phyloP scores from a whole-genome alignment of 2,888 invertebrate species.

The Copidosoma aretas region DNA sequence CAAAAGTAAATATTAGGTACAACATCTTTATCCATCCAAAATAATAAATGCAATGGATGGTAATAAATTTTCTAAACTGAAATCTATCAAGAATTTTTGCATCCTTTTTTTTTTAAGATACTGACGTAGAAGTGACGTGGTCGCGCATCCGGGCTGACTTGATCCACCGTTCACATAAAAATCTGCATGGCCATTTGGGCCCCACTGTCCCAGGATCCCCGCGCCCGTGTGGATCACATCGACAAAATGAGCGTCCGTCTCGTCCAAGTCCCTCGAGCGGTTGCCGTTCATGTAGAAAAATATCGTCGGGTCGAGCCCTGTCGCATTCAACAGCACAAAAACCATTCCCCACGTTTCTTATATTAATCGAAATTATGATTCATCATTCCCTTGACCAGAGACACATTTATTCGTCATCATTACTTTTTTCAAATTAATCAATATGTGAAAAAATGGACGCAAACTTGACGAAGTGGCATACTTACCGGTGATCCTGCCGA shows the following conservation, averaged over 20 bases:
- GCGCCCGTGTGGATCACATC: slow-evolving; percentile 86
- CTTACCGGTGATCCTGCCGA: slow-evolving; percentile 81
- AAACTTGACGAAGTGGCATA: not conserved
- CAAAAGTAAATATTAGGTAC: too few species aligned
- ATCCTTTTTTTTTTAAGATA: too few species aligned
- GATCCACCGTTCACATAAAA: slow-evolving; percentile 90
- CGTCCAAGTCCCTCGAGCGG: slow-evolving; percentile 79
- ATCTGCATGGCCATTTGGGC: slow-evolving; percentile 86
- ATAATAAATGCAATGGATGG: too few species aligned
- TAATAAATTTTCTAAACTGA: too few species aligned
- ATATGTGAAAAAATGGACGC: not conserved
- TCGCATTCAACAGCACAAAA: slow-evolving; percentile 27
- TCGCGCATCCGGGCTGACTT: slow-evolving; percentile 86
- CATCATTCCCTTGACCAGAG: not conserved
- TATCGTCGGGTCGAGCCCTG: slow-evolving; percentile 84
- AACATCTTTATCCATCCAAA: too few species aligned
- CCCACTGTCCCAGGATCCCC: slow-evolving; percentile 88
- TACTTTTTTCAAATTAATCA: not conserved
- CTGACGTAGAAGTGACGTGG: slow-evolving; percentile 82
- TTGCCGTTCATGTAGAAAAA: slow-evolving; percentile 84
- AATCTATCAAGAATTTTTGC: too few species aligned
- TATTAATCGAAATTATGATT: slow-evolving; percentile 27
- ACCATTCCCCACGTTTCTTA: slow-evolving; percentile 31
- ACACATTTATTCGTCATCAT: not conserved
- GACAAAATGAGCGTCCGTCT: slow-evolving; percentile 82